Evolutionary conservation across 1,140 invertebrate genomes (phyloP), one percentile per base, ranked within the genome.

Genomic region (Whitmania pigra): DNA sequence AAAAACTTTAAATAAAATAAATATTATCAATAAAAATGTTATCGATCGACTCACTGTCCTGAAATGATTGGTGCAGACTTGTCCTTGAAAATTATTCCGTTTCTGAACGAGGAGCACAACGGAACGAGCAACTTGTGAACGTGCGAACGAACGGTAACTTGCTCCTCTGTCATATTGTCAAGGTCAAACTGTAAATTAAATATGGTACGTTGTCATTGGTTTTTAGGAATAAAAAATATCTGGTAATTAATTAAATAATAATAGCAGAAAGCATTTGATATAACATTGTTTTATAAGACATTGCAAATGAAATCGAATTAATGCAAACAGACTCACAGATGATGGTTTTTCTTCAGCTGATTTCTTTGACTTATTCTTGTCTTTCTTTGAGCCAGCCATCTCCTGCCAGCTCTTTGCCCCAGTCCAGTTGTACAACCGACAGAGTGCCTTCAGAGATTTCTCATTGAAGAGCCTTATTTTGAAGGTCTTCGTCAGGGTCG

Each of bases 51-150:
- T 63, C 9, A 31, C 57, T 22, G 57, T 63, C 43, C 43, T 13
- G 43, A 49, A 49, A 49, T 49, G 43, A 49, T 49, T 6, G 22
- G 22, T 31, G 22, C 22, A 31, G 57, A 63, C 29, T 63, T 63
- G 18, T 63, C 57, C 29, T 63, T 63, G 57, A 63, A 63, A 11
- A 63, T 63, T 6, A 63, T 63, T 63, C 57, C 57, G 22, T 25
- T 25, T 20, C 29, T 63, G 57, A 63, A 63, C 2, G 57, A 63
- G 7, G 57, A 63, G 22, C 57, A 63, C 29, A 63, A 20, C 57
- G 7, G 57, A 63, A 31, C 29, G 57, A 63, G 29, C 57, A 63
- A 13, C 22, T 63, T 7, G 57, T 63, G 57, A 18, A n/a, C 57
- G 57, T 31, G 22, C 57, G 22, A 31, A 31, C 57, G 57, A n/a